These are phyloP conservation scores for Drosophila paranaensis DNA, from an alignment of 2,888 invertebrate genomes.

Conservation along the genomic window DNA sequence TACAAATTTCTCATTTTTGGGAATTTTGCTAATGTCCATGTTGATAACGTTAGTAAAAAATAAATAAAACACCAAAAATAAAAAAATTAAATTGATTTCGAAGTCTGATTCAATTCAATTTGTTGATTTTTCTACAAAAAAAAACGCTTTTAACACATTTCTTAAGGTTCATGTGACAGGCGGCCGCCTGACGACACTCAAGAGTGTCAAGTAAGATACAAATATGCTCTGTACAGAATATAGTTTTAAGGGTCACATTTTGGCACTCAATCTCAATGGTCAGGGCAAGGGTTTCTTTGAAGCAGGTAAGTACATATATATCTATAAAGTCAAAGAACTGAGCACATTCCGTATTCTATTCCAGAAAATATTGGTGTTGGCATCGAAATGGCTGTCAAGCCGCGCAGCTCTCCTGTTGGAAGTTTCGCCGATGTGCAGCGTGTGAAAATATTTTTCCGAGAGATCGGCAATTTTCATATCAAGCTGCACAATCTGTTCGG, in stretches of 20 bases:
- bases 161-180: conserved; percentile 87
- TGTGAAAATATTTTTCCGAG: conserved; percentile 86
- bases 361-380: conserved; percentile 48
- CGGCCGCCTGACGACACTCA: conserved; percentile 87
- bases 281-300: conserved; percentile 86
- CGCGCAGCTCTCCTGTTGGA: conserved; percentile 69
- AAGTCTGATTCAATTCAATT: neutral
- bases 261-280: conserved; percentile 88
- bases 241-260: conserved; percentile 87
- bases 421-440: conserved; percentile 88
- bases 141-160: conserved; percentile 42
- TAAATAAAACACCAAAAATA: no score
- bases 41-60: conserved; percentile 41
- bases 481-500: conserved; percentile 88
- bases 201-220: conserved; percentile 86
- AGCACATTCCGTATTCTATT: neutral
- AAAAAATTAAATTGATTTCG: no score
- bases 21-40: conserved; percentile 20
- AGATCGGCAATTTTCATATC: conserved; percentile 87
- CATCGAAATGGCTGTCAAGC: conserved; percentile 40
- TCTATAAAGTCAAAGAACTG: neutral
- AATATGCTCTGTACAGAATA: conserved; percentile 83
- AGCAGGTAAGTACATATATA: conserved; percentile 86
- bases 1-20: conserved; percentile 19
- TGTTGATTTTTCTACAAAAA: neutral